These are phyloP conservation scores for Limosa lapponica DNA, from an alignment of 2,797 vertebrate genomes.

Conservation along the genomic window DNA sequence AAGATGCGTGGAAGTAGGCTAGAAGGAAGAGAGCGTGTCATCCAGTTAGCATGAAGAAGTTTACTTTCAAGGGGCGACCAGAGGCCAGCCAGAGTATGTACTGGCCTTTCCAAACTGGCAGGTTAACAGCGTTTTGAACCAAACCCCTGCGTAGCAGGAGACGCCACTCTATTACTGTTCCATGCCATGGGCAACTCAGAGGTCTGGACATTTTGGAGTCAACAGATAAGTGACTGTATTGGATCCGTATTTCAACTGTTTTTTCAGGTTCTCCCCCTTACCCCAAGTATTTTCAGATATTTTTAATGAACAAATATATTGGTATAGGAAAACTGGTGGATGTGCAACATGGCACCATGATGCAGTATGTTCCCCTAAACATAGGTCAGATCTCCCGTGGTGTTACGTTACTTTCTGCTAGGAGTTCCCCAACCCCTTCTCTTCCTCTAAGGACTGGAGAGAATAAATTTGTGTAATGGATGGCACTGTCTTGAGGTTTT, in stretches of 20 bases:
- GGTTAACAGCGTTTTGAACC: background rate
- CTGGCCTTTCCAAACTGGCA: background rate
- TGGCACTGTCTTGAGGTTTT: background rate
- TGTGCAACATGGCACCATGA: background rate
- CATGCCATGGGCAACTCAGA: background rate
- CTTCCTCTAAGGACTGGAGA: background rate
- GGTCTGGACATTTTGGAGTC: background rate
- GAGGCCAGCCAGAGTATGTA: background rate
- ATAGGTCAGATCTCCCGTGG: background rate
- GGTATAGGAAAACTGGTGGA: background rate
- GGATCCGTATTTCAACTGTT: background rate
- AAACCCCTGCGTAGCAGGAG: background rate
- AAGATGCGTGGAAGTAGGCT: background rate
- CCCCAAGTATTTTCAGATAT: background rate
- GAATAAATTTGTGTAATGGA: background rate
- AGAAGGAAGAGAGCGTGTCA: background rate
- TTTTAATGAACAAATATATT: background rate
- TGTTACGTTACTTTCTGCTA: background rate
- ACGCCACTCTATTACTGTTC: background rate
- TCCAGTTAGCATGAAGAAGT: background rate
- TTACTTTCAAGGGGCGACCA: background rate
- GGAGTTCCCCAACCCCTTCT: background rate
- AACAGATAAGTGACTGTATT: background rate
- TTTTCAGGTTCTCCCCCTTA: background rate
- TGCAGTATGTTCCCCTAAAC: background rate